A percentile compares a stretch with the other conserved stretches of the same genome.
Evolutionary conservation across 2,888 invertebrate species (phyloP).

Genomic region (Platycnemis pennipes): DNA sequence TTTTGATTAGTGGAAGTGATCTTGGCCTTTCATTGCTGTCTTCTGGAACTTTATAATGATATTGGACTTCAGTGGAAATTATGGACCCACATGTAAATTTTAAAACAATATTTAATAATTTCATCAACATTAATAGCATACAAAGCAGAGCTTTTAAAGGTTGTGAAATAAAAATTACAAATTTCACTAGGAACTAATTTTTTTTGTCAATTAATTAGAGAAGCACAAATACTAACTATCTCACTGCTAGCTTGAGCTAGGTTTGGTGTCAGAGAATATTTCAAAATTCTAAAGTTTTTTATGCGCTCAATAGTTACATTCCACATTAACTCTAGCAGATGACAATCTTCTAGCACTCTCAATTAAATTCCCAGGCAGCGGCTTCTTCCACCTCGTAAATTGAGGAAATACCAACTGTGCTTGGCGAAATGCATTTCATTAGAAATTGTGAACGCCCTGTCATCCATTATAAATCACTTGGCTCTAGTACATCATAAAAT

Average conservation of each 20-base stretch:
- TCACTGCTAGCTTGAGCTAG: background rate
- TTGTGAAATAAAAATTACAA: background rate
- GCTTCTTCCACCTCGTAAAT: conserved; percentile 70
- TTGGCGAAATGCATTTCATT: conserved; percentile 69
- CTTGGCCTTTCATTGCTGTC: too few species aligned
- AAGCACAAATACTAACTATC: background rate
- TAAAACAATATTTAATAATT: background rate
- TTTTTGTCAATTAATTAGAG: background rate
- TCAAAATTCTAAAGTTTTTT: conserved; percentile 71
- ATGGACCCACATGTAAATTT: too few species aligned
- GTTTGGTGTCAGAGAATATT: background rate
- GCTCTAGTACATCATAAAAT: conserved; percentile 70
- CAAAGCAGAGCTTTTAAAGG: background rate
- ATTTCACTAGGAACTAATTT: background rate
- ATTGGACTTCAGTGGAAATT: too few species aligned
- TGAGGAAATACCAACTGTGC: conserved; percentile 71
- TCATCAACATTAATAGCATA: background rate
- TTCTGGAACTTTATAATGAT: too few species aligned
- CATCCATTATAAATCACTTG: conserved; percentile 73
- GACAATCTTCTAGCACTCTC: conserved; percentile 70
- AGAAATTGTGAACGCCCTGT: conserved; percentile 72
- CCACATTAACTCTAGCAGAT: conserved; percentile 72
- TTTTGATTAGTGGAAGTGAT: too few species aligned
- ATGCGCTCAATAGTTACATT: conserved; percentile 71
- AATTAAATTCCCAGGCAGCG: conserved; percentile 69